Percentiles rank a stretch among this genome's conserved stretches.
Evolutionary conservation across 2,113 vertebrate species (phyloP).

Genomic region (Mormoops blainvillei): DNA sequence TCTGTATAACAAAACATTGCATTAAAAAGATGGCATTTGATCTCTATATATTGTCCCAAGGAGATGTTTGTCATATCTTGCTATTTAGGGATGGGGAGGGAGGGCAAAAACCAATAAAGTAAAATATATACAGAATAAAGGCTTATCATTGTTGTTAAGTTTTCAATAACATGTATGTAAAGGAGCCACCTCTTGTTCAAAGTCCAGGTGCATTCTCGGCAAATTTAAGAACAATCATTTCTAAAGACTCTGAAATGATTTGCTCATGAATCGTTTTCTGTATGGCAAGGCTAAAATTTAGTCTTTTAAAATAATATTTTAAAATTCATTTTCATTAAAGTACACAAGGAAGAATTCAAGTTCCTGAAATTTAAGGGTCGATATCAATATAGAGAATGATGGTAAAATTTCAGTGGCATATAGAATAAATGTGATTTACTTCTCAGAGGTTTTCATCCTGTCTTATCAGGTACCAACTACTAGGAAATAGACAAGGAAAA

Average conservation of each 20-base stretch:
- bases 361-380: neutral
- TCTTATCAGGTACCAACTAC: neutral
- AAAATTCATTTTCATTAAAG: neutral
- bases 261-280: neutral
- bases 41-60: neutral
- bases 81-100: neutral
- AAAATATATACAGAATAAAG: neutral
- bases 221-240: conserved; percentile 36
- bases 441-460: neutral
- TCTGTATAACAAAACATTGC: neutral
- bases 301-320: neutral
- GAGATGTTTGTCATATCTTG: neutral
- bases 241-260: conserved; percentile 36
- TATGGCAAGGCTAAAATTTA: neutral
- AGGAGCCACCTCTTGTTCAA: conserved; percentile 46
- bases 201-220: conserved; percentile 51
- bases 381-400: neutral
- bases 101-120: neutral
- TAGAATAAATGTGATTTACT: neutral
- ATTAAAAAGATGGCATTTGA: neutral
- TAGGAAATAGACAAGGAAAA: neutral
- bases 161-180: conserved; percentile 68
- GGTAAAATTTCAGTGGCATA: neutral
- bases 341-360: neutral
- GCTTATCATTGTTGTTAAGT: conserved; percentile 53